Base-by-base conservation (phyloP, 2,888 invertebrate species). In the Agrenia bidenticulata region DNA sequence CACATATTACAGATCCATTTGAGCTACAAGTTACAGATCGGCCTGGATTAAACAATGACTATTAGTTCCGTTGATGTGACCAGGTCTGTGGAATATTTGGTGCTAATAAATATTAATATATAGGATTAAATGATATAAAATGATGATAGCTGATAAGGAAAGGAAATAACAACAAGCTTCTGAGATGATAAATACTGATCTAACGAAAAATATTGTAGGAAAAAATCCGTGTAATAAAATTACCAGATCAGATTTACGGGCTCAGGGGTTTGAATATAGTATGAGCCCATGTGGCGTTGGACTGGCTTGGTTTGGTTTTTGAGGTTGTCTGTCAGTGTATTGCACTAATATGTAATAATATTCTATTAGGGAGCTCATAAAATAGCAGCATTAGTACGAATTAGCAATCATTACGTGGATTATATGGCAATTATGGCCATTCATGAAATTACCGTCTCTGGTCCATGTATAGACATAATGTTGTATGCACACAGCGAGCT, bases 361-460 rank as follows among this genome's bases (percentile, higher is more conserved):
- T 58, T 58, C 58, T 58, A 58, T 58, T 58, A 58, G 41, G 39
- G 19, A 39, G 45, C 58, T 32, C 58, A 45, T 58, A 58, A 58
- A 58, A 58, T 24, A 49, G 42, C 24, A 58, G 49, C 45, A 58
- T 58, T 58, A 58, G 41, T 42, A n/a, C 24, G 26, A 58, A 58
- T 58, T 58, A 58, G 58, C 45, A 58, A 58, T 58, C 21, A 58
- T 58, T 58, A 58, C 58, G 23, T 51, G 51, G 51, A 51, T 51
- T 51, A 51, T 51, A 51, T 23, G 21, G 51, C 24, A 51, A 51
- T 51, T 51, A 51, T 7, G 51, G 24, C 24, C 51, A 51, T 51
- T 51, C 51, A 51, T 51, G 51, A 24, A 51, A 51, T 24, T 51
- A 51, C 51, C 24, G 24, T 51, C 17, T 51, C 45, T 45, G 15